Percentiles rank a stretch among this genome's conserved stretches.
phyloP scores from a whole-genome alignment of 2,113 vertebrate species.

The Apodemus speciosus region DNA sequence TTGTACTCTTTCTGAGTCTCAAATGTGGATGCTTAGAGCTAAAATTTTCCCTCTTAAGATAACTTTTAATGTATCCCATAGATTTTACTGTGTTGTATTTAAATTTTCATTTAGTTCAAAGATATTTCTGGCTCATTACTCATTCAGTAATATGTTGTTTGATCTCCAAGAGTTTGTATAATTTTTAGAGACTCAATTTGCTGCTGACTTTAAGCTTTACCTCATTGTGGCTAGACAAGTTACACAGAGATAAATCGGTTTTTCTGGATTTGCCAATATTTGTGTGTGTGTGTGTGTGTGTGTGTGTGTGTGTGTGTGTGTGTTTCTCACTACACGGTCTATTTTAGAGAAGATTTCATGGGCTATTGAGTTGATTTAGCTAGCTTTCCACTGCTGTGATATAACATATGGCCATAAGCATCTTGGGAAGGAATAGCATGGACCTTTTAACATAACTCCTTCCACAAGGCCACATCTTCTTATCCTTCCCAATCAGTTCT shows the following conservation, averaged over 20 bases:
- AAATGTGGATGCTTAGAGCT: neutral
- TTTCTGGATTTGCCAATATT: neutral
- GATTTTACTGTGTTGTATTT: neutral
- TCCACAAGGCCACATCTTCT: too few species aligned
- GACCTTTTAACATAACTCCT: too few species aligned
- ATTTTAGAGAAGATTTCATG: neutral
- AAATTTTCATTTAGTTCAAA: neutral
- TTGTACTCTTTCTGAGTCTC: neutral
- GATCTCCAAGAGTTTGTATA: neutral
- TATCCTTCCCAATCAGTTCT: neutral
- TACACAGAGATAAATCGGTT: neutral
- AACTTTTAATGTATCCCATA: neutral
- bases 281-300: neutral
- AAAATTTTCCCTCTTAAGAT: neutral
- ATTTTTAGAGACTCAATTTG: neutral
- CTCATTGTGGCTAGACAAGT: neutral
- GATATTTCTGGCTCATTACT: neutral
- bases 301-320: neutral
- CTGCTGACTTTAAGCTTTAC: neutral
- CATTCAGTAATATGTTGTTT: neutral
- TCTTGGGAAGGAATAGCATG: neutral
- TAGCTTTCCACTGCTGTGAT: neutral
- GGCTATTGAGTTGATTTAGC: neutral
- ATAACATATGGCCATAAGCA: neutral
- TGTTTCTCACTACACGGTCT: neutral